phyloP scores from a whole-genome alignment of 2,888 invertebrate species.

The Sisyra terminalis region DNA sequence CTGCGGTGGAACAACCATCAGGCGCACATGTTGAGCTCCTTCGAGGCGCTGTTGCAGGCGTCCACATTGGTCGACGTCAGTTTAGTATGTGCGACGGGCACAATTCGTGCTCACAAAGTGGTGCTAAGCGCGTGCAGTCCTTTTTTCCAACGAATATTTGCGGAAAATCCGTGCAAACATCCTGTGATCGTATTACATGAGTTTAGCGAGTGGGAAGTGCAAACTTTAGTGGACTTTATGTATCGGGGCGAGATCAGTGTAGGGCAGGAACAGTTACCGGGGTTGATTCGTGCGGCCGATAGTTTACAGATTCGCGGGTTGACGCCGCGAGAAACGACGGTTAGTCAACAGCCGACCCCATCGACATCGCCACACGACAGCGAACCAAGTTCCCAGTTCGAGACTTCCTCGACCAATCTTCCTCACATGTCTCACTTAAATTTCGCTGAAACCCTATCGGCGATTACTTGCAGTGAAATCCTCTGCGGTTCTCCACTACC shows the following conservation, averaged over 20 bases:
- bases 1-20: constrained; percentile 91
- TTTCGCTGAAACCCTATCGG: constrained; percentile 27
- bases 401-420: constrained; percentile 18
- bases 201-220: constrained; percentile 76
- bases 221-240: constrained; percentile 78
- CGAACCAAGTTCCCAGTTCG: constrained; percentile 22
- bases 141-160: constrained; percentile 75
- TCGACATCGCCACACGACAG: constrained; percentile 29
- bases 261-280: constrained; percentile 66
- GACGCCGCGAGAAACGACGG: constrained; percentile 34
- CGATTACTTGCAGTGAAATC: constrained; percentile 29
- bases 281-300: constrained; percentile 68
- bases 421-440: constrained; percentile 28
- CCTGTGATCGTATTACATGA: constrained; percentile 85
- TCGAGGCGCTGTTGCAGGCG: constrained; percentile 74
- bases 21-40: constrained; percentile 70
- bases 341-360: constrained; percentile 25
- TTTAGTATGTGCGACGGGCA: constrained; percentile 75
- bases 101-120: constrained; percentile 79
- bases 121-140: constrained; percentile 80
- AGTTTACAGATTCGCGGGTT: constrained; percentile 68
- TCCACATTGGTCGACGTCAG: constrained; percentile 83
- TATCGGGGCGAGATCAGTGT: constrained; percentile 82
- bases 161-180: constrained; percentile 85
- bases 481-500: constrained; percentile 63